Conservation (phyloP, 2,888 invertebrate species). For the Amphiduros pacificus region DNA sequence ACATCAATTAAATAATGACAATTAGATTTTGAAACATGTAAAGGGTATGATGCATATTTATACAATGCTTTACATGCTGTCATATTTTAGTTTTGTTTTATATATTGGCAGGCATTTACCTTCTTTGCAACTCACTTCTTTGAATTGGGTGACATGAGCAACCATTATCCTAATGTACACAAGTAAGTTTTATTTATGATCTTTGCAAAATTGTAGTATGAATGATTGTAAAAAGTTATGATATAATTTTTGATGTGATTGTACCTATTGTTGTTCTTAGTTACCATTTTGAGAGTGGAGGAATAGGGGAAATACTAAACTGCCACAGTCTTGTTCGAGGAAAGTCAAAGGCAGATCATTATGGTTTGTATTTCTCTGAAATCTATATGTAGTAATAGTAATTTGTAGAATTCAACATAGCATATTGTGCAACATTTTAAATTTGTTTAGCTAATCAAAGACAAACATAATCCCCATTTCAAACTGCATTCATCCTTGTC, state of each 20-base stretch:
- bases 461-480: not conserved
- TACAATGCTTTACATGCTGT: not conserved
- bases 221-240: not conserved
- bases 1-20: too few species aligned
- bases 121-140: constrained; percentile 62
- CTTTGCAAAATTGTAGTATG: not conserved
- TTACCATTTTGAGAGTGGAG: constrained; percentile 1
- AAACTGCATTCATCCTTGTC: not conserved
- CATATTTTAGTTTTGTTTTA: not conserved
- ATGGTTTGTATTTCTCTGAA: not conserved
- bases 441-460: too few species aligned
- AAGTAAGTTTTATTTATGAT: constrained; percentile 65
- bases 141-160: constrained; percentile 56
- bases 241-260: not conserved
- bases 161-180: constrained; percentile 67
- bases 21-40: too few species aligned
- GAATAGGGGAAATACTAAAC: not conserved
- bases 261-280: not conserved
- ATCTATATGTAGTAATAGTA: too few species aligned
- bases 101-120: constrained; percentile 56
- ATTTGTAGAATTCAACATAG: too few species aligned
- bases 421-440: too few species aligned
- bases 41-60: too few species aligned
- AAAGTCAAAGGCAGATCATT: not conserved
- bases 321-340: not conserved